These are phyloP conservation scores for Villa cingulata DNA, from an alignment of 2,888 invertebrate species.

Conservation along the genomic window DNA sequence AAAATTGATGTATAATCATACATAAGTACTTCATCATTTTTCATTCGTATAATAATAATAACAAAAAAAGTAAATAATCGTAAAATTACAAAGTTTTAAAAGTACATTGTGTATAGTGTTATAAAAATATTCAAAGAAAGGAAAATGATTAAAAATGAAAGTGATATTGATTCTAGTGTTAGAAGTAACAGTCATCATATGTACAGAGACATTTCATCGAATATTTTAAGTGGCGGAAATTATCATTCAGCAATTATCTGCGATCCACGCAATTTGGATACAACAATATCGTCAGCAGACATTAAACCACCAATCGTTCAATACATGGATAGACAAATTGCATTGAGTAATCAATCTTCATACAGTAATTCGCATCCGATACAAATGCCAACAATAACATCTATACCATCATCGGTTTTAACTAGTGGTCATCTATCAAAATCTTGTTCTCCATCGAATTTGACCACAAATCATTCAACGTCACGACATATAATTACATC, in stretches of 20 bases:
- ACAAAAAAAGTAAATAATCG: too few species aligned
- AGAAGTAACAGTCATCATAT: slow-evolving; percentile 10
- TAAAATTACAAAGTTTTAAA: too few species aligned
- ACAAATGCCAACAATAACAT: slow-evolving; percentile 16
- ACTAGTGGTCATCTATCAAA: slow-evolving; percentile 2
- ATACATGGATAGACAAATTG: slow-evolving; percentile 23
- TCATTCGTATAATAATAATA: too few species aligned
- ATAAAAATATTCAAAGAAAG: too few species aligned
- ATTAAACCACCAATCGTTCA: slow-evolving; percentile 27
- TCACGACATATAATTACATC: slow-evolving; percentile 14
- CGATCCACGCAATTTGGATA: slow-evolving; percentile 15
- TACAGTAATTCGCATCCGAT: slow-evolving; percentile 1
- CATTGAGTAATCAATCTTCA: slow-evolving; percentile 7
- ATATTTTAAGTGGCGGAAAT: slow-evolving; percentile 23
- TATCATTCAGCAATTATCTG: slow-evolving; percentile 24
- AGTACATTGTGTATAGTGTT: too few species aligned
- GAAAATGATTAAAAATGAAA: slow-evolving; percentile 14
- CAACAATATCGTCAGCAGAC: slow-evolving; percentile 24
- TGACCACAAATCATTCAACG: slow-evolving; percentile 20
- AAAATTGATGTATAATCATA: too few species aligned
- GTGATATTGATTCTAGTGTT: slow-evolving; percentile 13
- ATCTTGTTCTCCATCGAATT: slow-evolving; percentile 16
- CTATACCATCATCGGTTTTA: slow-evolving; percentile 8
- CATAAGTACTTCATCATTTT: too few species aligned
- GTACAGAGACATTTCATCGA: slow-evolving; percentile 24